Base-by-base conservation (phyloP, 2,113 vertebrate genomes). In the Mormyrus lacerda region DNA sequence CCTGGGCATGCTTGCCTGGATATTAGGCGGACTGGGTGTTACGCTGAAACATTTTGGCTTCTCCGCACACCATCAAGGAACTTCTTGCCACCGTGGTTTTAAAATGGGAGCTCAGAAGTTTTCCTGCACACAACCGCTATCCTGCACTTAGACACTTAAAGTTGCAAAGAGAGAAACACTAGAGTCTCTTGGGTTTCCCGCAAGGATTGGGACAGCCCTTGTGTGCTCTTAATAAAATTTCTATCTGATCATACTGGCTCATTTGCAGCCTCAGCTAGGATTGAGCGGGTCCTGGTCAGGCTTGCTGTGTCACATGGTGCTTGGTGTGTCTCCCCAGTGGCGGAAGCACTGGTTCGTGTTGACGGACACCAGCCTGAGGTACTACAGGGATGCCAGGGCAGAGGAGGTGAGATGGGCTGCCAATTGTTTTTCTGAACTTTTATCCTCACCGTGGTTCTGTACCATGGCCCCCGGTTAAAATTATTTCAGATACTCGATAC, bases 261-360 rank as follows among this genome's bases (percentile, higher is more conserved):
- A 53, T 21, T 53, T 87, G 31, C 17, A 19, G 8, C 2, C 35
- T 87, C 1, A 1, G 31, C n/a, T 35, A 35, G 85, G 9, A n/a
- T 27, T 39, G 48, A 42, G 17, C n/a, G 8, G 47, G 27, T 53
- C 44, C 24, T 51, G 15, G 9, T 83, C 42, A 2, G 17, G 4
- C 44, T 42, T 85, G 79, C 31, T 84, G 13, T 76, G 35, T 50
- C 17, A 86, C 86, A 35, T 65, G 90, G 19, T 85, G 89, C 76
- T 47, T 7, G 90, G 21, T 91, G 48, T 92, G 31, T 93, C 69
- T 88, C 85, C 51, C 4, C 94, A 99, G 98, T 99, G 98, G 98
- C 97, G 95, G 94, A 99, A 98, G 88, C 97, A 97, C 48, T 99
- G 98, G 98, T 99, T 99, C 61, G 98, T 99, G 91, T 94, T 99